phyloP scores from a whole-genome alignment of 2,113 vertebrate genomes.

The Ovis aries region DNA sequence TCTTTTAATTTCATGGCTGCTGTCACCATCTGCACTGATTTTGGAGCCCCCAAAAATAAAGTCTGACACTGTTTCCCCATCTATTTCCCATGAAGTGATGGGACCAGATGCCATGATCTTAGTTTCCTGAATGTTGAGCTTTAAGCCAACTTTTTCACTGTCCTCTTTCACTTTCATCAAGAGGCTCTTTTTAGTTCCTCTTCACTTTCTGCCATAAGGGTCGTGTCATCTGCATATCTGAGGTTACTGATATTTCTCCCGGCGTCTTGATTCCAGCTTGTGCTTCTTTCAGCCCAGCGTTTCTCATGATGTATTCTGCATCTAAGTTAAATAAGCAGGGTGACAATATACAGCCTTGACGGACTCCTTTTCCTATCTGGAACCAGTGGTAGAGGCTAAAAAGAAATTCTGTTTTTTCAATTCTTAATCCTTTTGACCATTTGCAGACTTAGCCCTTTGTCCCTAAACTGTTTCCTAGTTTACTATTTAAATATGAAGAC shows the following conservation, averaged over 20 bases:
- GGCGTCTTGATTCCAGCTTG: neutral
- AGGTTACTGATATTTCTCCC: neutral
- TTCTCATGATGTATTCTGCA: neutral
- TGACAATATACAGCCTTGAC: neutral
- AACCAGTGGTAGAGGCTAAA: neutral
- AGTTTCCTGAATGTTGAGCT: neutral
- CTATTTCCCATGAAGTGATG: neutral
- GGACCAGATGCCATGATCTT: neutral
- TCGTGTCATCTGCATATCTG: neutral
- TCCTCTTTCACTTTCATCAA: neutral
- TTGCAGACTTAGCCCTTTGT: neutral
- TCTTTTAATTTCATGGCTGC: neutral
- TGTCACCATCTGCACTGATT: neutral
- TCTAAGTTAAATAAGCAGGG: neutral
- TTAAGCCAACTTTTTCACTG: neutral
- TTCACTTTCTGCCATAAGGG: neutral
- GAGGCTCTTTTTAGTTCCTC: neutral
- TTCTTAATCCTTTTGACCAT: neutral
- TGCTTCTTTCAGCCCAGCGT: neutral
- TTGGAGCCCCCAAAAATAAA: neutral
- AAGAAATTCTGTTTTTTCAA: neutral
- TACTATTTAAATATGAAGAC: slow-evolving; percentile 12
- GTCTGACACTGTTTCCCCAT: neutral
- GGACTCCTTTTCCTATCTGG: neutral
- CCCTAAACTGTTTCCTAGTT: neutral